These are phyloP conservation scores for Helicoverpa armigera DNA, from an alignment of 1,140 invertebrate species.

Conservation along the genomic window DNA sequence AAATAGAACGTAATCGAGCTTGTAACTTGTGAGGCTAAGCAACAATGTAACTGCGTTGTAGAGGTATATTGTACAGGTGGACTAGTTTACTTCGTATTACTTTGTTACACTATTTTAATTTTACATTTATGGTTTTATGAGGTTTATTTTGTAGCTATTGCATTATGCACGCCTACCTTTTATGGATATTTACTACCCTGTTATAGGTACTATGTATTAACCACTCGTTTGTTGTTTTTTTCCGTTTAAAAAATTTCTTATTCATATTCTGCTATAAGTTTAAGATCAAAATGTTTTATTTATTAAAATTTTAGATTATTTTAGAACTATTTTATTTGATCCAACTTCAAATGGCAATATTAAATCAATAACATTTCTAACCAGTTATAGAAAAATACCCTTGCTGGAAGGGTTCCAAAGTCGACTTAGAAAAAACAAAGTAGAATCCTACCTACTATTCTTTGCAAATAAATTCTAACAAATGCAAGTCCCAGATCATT, in stretches of 20 bases:
- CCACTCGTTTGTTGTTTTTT: not conserved
- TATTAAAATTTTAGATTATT: too few relatives aligned
- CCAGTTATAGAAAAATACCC: too few relatives aligned
- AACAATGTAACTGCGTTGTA: conserved; percentile 22
- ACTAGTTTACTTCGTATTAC: not conserved
- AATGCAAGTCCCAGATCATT: not conserved
- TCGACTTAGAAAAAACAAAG: too few relatives aligned
- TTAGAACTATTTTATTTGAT: too few relatives aligned
- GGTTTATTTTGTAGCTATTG: not conserved
- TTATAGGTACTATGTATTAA: not conserved
- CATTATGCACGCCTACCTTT: not conserved
- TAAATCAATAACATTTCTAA: too few relatives aligned
- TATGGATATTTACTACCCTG: too few relatives aligned
- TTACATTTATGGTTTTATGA: not conserved
- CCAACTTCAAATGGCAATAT: too few relatives aligned
- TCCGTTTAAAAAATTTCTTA: not conserved
- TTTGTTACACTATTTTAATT: not conserved
- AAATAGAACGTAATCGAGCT: conserved; percentile 40
- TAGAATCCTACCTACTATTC: too few relatives aligned
- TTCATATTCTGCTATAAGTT: too few relatives aligned
- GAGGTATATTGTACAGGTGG: conserved; percentile 1
- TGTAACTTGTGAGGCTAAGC: conserved; percentile 11
- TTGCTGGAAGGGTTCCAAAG: too few relatives aligned
- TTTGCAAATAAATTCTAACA: too few relatives aligned
- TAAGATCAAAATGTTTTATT: too few relatives aligned